Evolutionary conservation across 2,797 vertebrate genomes (phyloP).

Genomic region (Pipistrellus nathusii): DNA sequence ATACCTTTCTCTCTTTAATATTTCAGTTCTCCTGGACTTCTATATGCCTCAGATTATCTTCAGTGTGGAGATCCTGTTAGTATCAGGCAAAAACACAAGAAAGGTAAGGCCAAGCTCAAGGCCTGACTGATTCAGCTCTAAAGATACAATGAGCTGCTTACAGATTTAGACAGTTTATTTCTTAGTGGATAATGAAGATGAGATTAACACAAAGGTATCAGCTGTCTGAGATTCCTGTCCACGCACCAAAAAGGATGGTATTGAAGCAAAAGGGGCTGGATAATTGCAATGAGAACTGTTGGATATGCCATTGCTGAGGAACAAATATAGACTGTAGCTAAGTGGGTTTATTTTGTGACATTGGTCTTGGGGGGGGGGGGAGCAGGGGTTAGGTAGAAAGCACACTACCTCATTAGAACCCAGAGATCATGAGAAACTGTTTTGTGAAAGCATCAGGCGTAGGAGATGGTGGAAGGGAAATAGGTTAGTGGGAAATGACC

Average conservation of each 20-base stretch:
- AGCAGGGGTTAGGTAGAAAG: neutral
- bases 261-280: neutral
- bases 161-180: constrained; percentile 14
- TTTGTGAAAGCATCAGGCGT: neutral
- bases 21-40: neutral
- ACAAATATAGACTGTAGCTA: neutral
- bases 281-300: neutral
- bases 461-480: neutral
- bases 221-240: neutral
- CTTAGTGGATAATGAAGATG: neutral
- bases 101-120: neutral
- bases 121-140: neutral
- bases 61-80: neutral
- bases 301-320: neutral
- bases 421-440: neutral
- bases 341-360: constrained; percentile 10
- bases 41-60: neutral
- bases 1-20: neutral
- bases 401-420: neutral
- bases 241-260: neutral
- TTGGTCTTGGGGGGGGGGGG: neutral
- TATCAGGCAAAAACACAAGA: neutral
- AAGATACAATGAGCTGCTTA: neutral
- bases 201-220: neutral
- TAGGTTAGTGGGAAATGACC: neutral